Evolutionary conservation across 1,140 invertebrate genomes (phyloP).

Genomic region (Dinoponera quadriceps): DNA sequence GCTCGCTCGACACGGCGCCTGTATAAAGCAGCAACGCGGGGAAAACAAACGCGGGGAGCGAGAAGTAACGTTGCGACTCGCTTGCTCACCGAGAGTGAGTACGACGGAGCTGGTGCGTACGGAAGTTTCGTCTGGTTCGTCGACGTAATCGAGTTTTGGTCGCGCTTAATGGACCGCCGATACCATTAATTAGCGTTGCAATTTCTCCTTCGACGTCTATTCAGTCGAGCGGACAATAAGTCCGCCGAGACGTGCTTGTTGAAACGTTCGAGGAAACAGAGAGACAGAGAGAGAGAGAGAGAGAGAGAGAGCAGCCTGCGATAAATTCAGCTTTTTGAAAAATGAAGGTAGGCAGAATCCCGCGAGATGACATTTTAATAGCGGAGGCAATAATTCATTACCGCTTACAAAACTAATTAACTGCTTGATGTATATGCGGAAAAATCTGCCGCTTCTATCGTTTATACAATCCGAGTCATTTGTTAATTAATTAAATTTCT

Average conservation of each 20-base stretch:
- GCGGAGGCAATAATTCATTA: constrained; percentile 9
- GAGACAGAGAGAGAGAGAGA: constrained; percentile 11
- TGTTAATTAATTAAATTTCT: constrained; percentile 31
- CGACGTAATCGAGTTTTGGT: constrained; percentile 49
- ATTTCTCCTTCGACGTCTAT: constrained; percentile 46
- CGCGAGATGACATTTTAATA: not conserved
- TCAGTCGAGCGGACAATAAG: constrained; percentile 33
- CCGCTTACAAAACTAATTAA: constrained; percentile 2
- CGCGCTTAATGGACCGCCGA: constrained; percentile 50
- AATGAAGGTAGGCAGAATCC: constrained; percentile 11
- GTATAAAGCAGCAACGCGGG: not conserved
- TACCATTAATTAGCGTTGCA: constrained; percentile 52
- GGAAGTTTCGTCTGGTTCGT: constrained; percentile 25
- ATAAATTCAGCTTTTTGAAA: not conserved
- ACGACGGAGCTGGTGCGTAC: no score
- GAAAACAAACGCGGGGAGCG: not conserved
- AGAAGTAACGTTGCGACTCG: not conserved
- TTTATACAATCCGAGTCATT: constrained; percentile 16
- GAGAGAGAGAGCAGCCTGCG: constrained; percentile 2
- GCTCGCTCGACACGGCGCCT: not conserved
- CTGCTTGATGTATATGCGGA: not conserved
- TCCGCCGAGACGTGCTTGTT: not conserved
- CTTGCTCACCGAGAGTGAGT: no score
- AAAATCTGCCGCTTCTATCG: not conserved
- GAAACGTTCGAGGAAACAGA: constrained; percentile 7